Evolutionary conservation across 2,888 invertebrate genomes (phyloP), one percentile per base, ranked within the genome.

Genomic region (Linyphia triangularis): DNA sequence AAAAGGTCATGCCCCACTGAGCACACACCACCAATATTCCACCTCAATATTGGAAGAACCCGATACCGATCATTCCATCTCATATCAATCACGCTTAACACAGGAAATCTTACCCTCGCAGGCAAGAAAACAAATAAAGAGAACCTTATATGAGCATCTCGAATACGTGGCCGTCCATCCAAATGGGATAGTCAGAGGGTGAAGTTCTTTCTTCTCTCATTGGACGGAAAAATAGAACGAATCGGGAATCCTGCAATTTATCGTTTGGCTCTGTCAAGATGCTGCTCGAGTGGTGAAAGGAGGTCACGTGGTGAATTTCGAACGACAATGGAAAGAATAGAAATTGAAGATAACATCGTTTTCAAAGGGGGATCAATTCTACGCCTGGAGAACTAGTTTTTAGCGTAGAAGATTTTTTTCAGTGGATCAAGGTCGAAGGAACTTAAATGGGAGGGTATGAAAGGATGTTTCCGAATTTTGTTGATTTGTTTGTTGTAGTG

Each of bases 271-370:
- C 22, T 67, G 75, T 84, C 84, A 84, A 84, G 84, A 84, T 84
- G 75, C 65, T 67, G 28, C 70, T 57, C 9, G 84, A 84, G 61
- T 59, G 51, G 51, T 51, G 67, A 67, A 75, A 79, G 26, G 51
- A 57, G 84, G 84, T 84, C 84, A 84, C 84, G 84, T 84, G 84
- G 65, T 51, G 33, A 75, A 65, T 67, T 84, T 84, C 84, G 75
- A 51, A 77, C 75, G 57, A 26, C 43, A 19, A 84, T 51, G 57
- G 51, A 63, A 75, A 63, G 67, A 84, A 75, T 77, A 51, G 72
- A 26, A 40, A 51, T 51, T 13, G n/a, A n/a, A 51, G 51, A 51
- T 51, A 51, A 51, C 51, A 51, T 51, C 51, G 51, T 51, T 51
- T 51, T 51, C 51, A n/a, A 51, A 13, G 0, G 51, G n/a, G 51